Conservation (phyloP, 2,888 invertebrate genomes). For the Acanthoscelides obtectus region DNA sequence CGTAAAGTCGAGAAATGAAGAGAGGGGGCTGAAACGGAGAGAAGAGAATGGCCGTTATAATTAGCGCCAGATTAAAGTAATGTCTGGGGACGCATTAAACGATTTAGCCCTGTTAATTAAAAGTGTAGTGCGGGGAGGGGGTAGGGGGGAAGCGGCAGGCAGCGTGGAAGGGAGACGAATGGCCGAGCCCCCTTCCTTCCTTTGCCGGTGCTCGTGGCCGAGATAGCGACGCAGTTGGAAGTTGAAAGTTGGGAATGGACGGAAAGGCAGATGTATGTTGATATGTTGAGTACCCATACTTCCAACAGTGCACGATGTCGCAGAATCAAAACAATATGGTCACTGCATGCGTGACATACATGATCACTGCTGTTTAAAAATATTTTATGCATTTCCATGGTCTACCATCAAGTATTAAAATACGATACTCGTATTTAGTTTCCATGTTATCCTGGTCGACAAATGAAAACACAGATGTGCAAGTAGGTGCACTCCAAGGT, state of each 20-base stretch:
- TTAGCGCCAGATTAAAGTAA: slow-evolving; percentile 62
- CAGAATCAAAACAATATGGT: neutral
- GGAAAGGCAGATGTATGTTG: neutral
- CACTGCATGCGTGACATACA: too few relatives aligned
- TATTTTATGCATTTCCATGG: too few relatives aligned
- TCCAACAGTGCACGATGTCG: neutral
- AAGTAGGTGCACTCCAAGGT: too few relatives aligned
- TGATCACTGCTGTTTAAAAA: too few relatives aligned
- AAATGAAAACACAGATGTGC: too few relatives aligned
- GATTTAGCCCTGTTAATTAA: slow-evolving; percentile 53
- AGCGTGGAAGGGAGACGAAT: slow-evolving; percentile 42
- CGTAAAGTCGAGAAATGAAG: neutral
- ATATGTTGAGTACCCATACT: neutral
- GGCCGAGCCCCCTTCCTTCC: slow-evolving; percentile 30
- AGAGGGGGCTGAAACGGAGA: neutral
- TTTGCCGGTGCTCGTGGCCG: neutral
- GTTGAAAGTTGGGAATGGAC: neutral
- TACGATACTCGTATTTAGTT: too few relatives aligned
- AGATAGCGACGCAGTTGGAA: slow-evolving; percentile 3
- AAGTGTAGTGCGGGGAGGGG: slow-evolving; percentile 47
- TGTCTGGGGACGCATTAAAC: slow-evolving; percentile 58
- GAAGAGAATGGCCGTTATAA: slow-evolving; percentile 50
- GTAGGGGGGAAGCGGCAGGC: slow-evolving; percentile 36
- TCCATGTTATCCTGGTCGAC: too few relatives aligned
- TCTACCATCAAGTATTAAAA: too few relatives aligned